Base-by-base conservation (phyloP, 2,113 vertebrate genomes). In the Sporophila hypoxantha region DNA sequence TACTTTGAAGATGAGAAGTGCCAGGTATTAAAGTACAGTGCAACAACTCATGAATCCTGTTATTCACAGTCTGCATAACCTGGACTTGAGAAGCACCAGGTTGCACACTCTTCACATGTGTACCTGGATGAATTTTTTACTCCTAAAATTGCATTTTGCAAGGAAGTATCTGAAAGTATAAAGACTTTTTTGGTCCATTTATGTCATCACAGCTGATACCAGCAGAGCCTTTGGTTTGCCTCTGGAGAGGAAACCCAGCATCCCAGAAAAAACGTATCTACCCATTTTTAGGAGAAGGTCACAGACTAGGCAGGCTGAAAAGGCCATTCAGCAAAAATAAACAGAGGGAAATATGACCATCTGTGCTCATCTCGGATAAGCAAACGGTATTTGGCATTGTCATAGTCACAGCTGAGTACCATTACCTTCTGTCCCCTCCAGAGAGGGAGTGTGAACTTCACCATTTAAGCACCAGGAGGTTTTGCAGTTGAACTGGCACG, bases 321-420 rank as follows among this genome's bases (percentile, higher is more conserved):
- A 95, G 95, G 93, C 93, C 93, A 95, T 78, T 87, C 91, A 93
- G 82, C 92, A 95, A 93, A 93, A 92, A 85, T 79, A 95, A 95
- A 94, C 74, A 91, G 90, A 89, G 91, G 74, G 80, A 93, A 94
- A 92, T 82, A 88, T 65, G 91, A 90, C 87, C 93, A 94, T 94
- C 95, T 95, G 93, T 92, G 92, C 74, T 95, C 85, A 83, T 93
- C 91, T 82, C 0, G 4, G 88, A 92, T 92, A 65, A 92, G 87
- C 88, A 92, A 93, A 94, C 77, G 90, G 79, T 88, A 77, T 88
- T 92, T 94, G 95, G 90, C 91, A 91, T 85, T 56, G 82, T 85
- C 79, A 19, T 76, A 83, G 78, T 73, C 81, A 78, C 95, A 96
- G 93, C 95, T 94, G 93, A 94, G 90, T 90, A 89, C 92, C 89